Evolutionary conservation across 2,797 vertebrate genomes (phyloP).

Genomic region (Sibirionetta formosa): DNA sequence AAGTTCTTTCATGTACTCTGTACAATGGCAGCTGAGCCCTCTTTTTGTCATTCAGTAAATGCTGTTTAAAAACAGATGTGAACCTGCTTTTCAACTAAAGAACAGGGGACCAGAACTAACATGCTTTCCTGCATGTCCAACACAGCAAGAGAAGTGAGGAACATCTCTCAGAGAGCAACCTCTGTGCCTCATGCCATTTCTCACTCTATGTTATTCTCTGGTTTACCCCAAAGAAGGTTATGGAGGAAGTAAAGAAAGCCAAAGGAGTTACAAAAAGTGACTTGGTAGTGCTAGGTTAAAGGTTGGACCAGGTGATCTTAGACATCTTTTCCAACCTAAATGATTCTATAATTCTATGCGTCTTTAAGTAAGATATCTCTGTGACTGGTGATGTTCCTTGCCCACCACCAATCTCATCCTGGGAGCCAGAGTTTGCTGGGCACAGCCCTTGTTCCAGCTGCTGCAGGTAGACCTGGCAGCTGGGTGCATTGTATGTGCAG

Average conservation of each 20-base stretch:
- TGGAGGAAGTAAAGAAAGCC: background rate
- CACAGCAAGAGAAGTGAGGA: background rate
- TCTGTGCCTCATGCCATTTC: background rate
- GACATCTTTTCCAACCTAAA: no score
- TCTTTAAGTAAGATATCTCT: background rate
- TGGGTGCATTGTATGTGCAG: background rate
- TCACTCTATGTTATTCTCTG: background rate
- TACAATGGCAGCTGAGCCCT: background rate
- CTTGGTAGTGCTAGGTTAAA: no score
- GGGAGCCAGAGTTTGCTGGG: background rate
- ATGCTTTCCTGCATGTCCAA: background rate
- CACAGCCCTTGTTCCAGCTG: background rate
- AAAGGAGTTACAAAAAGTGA: background rate
- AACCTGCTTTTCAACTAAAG: background rate
- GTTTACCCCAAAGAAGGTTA: background rate
- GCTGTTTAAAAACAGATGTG: background rate
- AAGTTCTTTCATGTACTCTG: background rate
- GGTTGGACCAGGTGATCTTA: no score
- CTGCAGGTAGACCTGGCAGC: background rate
- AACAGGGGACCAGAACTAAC: background rate
- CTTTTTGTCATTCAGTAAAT: fast-evolving
- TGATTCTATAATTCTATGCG: no score
- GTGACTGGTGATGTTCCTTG: background rate
- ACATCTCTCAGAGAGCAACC: background rate
- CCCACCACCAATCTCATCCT: fast-evolving